Evolutionary conservation across 2,888 invertebrate species (phyloP).

Genomic region (Seira ritae): DNA sequence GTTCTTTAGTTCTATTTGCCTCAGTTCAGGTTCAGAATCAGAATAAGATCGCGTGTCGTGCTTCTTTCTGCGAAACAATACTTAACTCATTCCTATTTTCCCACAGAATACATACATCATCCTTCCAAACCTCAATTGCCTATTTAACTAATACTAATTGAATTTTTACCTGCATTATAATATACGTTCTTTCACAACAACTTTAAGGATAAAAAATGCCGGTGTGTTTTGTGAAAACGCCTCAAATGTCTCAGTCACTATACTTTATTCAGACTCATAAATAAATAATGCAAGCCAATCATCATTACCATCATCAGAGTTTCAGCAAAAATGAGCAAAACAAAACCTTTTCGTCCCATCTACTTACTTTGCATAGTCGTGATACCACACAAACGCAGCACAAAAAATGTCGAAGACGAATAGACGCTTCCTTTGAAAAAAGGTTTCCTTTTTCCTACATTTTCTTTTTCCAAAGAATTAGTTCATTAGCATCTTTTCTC

Average conservation of each 20-base stretch:
- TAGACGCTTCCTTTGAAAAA: constrained; percentile 20
- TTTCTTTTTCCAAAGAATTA: constrained; percentile 26
- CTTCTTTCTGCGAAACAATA: constrained; percentile 35
- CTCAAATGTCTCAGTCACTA: not conserved
- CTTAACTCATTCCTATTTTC: constrained; percentile 27
- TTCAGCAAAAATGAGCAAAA: too few relatives aligned
- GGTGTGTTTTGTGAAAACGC: not conserved
- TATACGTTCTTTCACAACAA: not conserved
- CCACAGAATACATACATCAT: constrained; percentile 37
- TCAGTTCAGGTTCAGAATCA: too few relatives aligned
- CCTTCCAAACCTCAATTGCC: constrained; percentile 47
- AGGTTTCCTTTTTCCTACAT: too few relatives aligned
- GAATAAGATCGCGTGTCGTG: constrained; percentile 31
- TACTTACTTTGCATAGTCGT: too few relatives aligned
- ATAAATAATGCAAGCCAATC: too few relatives aligned
- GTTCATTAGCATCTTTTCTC: constrained; percentile 44
- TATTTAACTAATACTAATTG: constrained; percentile 41
- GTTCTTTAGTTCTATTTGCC: too few relatives aligned
- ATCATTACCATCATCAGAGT: too few relatives aligned
- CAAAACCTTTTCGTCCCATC: too few relatives aligned
- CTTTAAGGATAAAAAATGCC: not conserved
- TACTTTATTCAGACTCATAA: too few relatives aligned
- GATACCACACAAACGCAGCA: too few relatives aligned
- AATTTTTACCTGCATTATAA: not conserved
- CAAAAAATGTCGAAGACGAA: not conserved